Base-by-base conservation (phyloP, 1,140 invertebrate genomes). In the Pissodes strobi region DNA sequence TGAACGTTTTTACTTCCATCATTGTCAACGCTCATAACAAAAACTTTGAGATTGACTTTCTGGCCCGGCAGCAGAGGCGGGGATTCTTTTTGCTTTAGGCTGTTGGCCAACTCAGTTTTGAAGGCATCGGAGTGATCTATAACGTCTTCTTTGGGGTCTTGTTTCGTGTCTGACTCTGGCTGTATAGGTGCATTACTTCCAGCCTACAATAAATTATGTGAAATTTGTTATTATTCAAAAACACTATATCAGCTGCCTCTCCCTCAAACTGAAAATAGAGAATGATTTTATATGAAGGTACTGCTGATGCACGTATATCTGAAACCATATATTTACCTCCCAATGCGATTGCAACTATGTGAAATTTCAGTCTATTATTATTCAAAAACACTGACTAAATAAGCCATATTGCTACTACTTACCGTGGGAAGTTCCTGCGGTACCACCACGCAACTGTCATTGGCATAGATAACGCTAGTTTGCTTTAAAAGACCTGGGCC, bases 21-120 rank as follows among this genome's bases (percentile, higher is more conserved):
- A 21, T 69, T 64, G 13, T 66, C 66, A 4, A 71, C 60, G 25
- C 64, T 56, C 56, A 76, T 62, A 2, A 76, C 66, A 51, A 74
- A 69, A 43, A 74, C 66, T 59, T 74, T 76, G 15, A 74, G 45
- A 43, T 75, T 73, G 15, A 77, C 72, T 64, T 74, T 76, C 55
- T 73, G 70, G 6, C 73, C 75, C 0, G 73, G 70, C 5, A 75
- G 39, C 49, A 73, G 27, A 49, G 71, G 69, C 10, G 65, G 63
- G 23, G 53, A 34, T 4, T 74, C 72, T 39, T 66, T 70, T 27
- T 72, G 66, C 45, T 65, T 68, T 39, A 74, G 64, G 62, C 72
- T 74, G 18, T 74, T 41, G n/a, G 68, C 70, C 38, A 74, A 22
- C 43, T 74, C 72, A 8, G 59, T 63, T 53, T 72, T 72, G 9